Base-by-base conservation (phyloP, 2,888 invertebrate genomes). In the Lasioglossum oenotherae region DNA sequence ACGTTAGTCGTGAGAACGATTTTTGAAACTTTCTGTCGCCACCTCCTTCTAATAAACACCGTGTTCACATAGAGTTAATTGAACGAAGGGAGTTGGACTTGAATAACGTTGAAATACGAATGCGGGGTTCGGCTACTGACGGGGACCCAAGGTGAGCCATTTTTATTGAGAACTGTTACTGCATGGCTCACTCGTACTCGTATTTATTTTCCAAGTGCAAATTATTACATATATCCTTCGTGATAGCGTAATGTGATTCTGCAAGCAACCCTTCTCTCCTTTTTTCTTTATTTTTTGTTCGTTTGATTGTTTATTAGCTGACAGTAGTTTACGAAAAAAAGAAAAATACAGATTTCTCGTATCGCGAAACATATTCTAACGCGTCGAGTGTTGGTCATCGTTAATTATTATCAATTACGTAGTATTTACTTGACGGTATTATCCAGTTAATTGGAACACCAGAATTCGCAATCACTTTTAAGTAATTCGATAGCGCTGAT, bases 61-160 rank as follows among this genome's bases (percentile, higher is more conserved):
- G 67, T 77, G 74, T 57, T 69, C 77, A 67, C 69, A 72, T 82
- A 80, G 76, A 80, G 76, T 78, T 76, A 71, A 82, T 74, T 81
- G 79, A 87, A 89, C 78, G 83, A 89, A 89, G 91, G 93, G 93
- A 93, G 93, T 93, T 95, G 95, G 95, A 95, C 94, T 94, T 94
- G 94, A 94, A 94, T 93, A 93, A 92, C 80, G 93, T 95, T 94
- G 94, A 94, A 90, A 87, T 86, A 90, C 90, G 91, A 93, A 93
- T 92, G 90, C 90, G 93, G 90, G 92, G 93, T 92, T 92, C 93
- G 92, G 93, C 92, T 93, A 93, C 93, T 87, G 94, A 91, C 92
- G 94, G 93, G 69, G 92, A 93, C 93, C 93, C 93, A 92, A 94
- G 95, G 95, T 94, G 95, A 95, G 94, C 94, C 94, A 92, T 92